Evolutionary conservation across 1,140 invertebrate genomes (phyloP).

Genomic region (Zaprionus nigranus): DNA sequence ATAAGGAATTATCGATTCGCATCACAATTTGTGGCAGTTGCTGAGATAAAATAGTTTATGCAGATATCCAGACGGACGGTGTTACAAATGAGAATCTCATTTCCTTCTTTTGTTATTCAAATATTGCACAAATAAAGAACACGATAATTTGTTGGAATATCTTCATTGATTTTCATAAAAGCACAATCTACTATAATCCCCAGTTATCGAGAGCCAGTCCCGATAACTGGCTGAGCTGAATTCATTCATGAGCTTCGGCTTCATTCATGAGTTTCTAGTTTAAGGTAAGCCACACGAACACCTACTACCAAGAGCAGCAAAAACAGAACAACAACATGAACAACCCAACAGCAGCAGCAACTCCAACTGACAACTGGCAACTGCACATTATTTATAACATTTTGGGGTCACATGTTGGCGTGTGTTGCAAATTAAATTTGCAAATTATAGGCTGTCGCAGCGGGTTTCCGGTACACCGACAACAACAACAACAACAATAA

Average conservation of each 20-base stretch:
- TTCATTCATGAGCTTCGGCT: slow-evolving; percentile 70
- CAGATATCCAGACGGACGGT: too few relatives aligned
- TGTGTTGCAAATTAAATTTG: slow-evolving; percentile 82
- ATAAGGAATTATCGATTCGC: too few relatives aligned
- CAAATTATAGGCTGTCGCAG: slow-evolving; percentile 80
- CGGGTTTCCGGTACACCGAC: slow-evolving; percentile 67
- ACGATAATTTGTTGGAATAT: neutral
- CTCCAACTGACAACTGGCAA: slow-evolving; percentile 53
- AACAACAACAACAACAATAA: slow-evolving; percentile 31
- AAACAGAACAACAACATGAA: slow-evolving; percentile 15
- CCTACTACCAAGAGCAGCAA: slow-evolving; percentile 55
- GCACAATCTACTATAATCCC: neutral
- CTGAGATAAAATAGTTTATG: too few relatives aligned
- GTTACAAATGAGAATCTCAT: too few relatives aligned
- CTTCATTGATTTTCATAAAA: neutral
- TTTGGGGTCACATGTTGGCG: slow-evolving; percentile 81
- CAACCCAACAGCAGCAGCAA: slow-evolving; percentile 9
- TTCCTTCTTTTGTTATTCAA: too few relatives aligned
- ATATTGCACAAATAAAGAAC: too few relatives aligned
- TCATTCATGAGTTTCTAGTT: slow-evolving; percentile 79
- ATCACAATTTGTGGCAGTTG: too few relatives aligned
- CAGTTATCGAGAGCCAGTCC: neutral
- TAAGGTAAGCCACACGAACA: slow-evolving; percentile 79
- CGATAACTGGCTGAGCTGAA: slow-evolving; percentile 42
- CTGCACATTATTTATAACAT: slow-evolving; percentile 79